These are phyloP conservation scores for Drosophila mimica DNA, from an alignment of 2,888 invertebrate species.

Conservation along the genomic window DNA sequence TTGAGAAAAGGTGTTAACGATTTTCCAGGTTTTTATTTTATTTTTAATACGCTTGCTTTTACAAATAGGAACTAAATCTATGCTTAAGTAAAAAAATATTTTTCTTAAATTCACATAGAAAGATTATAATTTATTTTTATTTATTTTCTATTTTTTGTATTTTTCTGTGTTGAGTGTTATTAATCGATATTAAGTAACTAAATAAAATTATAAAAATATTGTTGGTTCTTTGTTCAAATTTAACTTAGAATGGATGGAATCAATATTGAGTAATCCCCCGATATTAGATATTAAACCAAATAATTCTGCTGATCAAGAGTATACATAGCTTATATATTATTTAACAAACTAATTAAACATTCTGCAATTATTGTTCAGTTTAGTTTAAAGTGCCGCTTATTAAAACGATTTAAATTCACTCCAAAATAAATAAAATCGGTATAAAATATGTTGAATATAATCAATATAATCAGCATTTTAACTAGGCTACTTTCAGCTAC, in stretches of 20 bases:
- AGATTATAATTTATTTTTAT: no score
- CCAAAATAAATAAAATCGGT: not conserved
- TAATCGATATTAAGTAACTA: no score
- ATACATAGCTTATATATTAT: no score
- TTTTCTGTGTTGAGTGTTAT: no score
- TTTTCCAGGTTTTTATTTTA: conserved; percentile 1
- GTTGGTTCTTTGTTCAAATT: no score
- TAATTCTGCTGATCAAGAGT: not conserved
- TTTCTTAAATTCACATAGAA: no score
- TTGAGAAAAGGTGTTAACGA: conserved; percentile 6
- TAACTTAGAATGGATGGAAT: no score
- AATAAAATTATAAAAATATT: no score
- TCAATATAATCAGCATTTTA: not conserved
- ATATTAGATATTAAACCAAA: no score
- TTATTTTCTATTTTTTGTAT: no score
- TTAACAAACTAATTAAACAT: not conserved
- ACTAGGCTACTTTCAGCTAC: not conserved
- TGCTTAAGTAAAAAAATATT: not conserved
- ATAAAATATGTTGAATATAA: no score
- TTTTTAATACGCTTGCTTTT: not conserved
- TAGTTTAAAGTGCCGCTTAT: rapidly evolving
- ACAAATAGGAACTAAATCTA: not conserved
- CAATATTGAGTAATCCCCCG: no score
- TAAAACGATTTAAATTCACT: not conserved
- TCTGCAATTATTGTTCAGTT: not conserved